A percentile compares a stretch with the other conserved stretches of the same genome.
These are phyloP conservation scores for Sminthurides aquaticus DNA, from an alignment of 2,888 invertebrate genomes.

Conservation along the genomic window DNA sequence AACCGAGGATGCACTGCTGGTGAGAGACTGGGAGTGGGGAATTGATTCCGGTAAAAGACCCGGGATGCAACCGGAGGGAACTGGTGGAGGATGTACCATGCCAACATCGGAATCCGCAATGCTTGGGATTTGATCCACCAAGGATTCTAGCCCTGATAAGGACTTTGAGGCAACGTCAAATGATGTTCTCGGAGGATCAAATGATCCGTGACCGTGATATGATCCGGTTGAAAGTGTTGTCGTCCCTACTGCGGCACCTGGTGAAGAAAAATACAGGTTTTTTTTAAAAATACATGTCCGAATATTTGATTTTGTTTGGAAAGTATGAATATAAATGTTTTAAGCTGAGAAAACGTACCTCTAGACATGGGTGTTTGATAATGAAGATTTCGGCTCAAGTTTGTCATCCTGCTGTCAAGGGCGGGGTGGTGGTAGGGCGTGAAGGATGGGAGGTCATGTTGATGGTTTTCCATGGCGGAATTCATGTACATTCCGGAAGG, in stretches of 20 bases:
- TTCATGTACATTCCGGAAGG: conserved; percentile 19
- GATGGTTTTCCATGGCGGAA: conserved; percentile 11
- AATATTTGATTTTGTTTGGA: too few species aligned
- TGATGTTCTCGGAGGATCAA: conserved; percentile 8
- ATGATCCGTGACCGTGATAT: neutral
- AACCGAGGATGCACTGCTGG: conserved; percentile 19
- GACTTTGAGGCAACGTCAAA: conserved; percentile 45
- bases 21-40: conserved; percentile 25
- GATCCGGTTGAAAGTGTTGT: conserved; percentile 20
- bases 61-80: conserved; percentile 23
- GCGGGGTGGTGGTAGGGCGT: conserved; percentile 16
- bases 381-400: conserved; percentile 8
- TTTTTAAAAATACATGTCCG: too few species aligned
- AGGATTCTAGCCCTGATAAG: conserved; percentile 70
- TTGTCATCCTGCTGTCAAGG: conserved; percentile 1
- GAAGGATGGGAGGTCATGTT: conserved; percentile 2
- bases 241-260: conserved; percentile 22
- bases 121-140: conserved; percentile 85
- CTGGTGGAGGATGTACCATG: conserved; percentile 19
- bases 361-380: conserved; percentile 17
- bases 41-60: conserved; percentile 31
- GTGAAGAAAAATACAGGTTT: too few species aligned
- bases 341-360: too few species aligned
- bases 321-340: too few species aligned
- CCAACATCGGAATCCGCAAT: conserved; percentile 63